phyloP scores from a whole-genome alignment of 1,140 invertebrate genomes.

The Parasteatoda tepidariorum region DNA sequence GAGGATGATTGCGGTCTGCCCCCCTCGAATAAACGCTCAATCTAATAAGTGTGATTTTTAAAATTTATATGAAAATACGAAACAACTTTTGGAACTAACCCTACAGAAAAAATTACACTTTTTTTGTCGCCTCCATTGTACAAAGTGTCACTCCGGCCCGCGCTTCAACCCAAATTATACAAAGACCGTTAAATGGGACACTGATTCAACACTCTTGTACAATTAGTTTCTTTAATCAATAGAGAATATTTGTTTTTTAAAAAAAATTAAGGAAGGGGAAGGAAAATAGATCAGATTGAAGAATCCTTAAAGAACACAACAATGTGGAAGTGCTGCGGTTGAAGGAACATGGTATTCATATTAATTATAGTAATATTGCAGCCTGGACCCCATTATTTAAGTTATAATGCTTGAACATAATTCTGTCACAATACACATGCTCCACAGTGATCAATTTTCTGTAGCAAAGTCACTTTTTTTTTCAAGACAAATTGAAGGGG shows the following conservation, averaged over 20 bases:
- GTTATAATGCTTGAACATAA: conserved; percentile 56
- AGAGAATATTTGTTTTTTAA: background rate
- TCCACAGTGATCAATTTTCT: conserved; percentile 51
- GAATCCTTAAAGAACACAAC: background rate
- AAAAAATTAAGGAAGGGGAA: conserved; percentile 12
- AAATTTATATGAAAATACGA: conserved; percentile 54
- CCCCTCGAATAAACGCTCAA: conserved; percentile 22
- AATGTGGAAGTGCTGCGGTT: conserved; percentile 38
- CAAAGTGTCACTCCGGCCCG: conserved; percentile 37
- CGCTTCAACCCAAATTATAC: conserved; percentile 13
- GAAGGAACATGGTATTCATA: conserved; percentile 48
- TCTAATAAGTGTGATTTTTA: conserved; percentile 46
- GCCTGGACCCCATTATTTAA: conserved; percentile 43
- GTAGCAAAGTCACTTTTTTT: conserved; percentile 50
- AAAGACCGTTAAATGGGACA: background rate
- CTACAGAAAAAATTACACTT: conserved; percentile 14
- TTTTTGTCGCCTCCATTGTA: conserved; percentile 8
- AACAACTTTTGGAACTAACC: conserved; percentile 30
- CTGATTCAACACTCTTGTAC: conserved; percentile 18
- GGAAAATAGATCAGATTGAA: background rate
- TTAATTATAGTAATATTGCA: conserved; percentile 45
- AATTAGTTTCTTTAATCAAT: background rate
- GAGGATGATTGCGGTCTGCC: conserved; percentile 46
- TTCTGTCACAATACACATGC: conserved; percentile 52
- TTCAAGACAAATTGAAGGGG: conserved; percentile 57